A percentile compares a stretch with the other conserved stretches of the same genome.
phyloP scores from a whole-genome alignment of 2,888 invertebrate species.

The Ryuthela nishihirai region DNA sequence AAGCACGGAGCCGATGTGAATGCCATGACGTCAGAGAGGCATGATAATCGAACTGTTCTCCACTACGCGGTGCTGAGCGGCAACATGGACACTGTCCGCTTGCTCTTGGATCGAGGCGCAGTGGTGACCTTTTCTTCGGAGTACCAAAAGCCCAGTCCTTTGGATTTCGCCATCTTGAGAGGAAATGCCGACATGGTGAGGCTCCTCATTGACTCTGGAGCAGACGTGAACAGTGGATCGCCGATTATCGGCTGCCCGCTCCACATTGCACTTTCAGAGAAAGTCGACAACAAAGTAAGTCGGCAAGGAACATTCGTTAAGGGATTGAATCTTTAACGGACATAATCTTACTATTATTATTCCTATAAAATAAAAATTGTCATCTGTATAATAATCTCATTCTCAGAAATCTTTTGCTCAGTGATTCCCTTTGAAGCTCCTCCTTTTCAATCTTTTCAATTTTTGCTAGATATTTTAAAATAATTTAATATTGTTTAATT shows the following conservation, averaged over 20 bases:
- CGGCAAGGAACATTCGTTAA: too few relatives aligned
- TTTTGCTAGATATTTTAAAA: too few relatives aligned
- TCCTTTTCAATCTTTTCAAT: too few relatives aligned
- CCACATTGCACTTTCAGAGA: constrained; percentile 63
- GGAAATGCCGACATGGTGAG: constrained; percentile 70
- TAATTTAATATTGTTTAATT: too few relatives aligned
- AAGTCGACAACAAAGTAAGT: constrained; percentile 65
- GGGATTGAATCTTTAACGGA: too few relatives aligned
- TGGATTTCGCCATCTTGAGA: constrained; percentile 77
- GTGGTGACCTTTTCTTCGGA: constrained; percentile 60
- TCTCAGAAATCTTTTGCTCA: too few relatives aligned
- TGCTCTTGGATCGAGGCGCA: constrained; percentile 78
- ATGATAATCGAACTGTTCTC: constrained; percentile 75
- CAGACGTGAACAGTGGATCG: constrained; percentile 72
- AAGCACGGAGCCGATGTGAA: constrained; percentile 82
- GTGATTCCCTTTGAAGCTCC: too few relatives aligned
- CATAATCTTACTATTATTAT: too few relatives aligned
- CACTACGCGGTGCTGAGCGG: constrained; percentile 84
- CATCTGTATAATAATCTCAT: too few relatives aligned
- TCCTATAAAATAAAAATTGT: too few relatives aligned
- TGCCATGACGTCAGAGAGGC: constrained; percentile 76
- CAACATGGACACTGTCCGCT: constrained; percentile 64
- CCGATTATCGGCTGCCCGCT: constrained; percentile 76
- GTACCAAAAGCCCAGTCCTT: constrained; percentile 69
- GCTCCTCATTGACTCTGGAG: constrained; percentile 57